phyloP scores from a whole-genome alignment of 2,888 invertebrate species.

The Erynnis tages region DNA sequence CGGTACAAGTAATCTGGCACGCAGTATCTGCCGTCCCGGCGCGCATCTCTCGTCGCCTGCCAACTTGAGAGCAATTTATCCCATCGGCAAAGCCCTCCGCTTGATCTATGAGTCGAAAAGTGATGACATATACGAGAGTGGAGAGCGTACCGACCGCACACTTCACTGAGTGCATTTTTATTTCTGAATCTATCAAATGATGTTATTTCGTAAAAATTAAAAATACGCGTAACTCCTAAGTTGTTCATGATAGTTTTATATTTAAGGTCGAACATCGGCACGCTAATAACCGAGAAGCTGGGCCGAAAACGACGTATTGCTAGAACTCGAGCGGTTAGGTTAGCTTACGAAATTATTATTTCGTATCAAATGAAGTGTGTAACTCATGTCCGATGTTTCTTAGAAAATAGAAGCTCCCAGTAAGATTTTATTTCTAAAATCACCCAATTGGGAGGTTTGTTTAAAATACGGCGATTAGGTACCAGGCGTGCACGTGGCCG shows the following conservation, averaged over 20 bases:
- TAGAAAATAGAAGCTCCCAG: conserved; percentile 48
- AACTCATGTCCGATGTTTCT: conserved; percentile 42
- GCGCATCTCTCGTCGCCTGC: conserved; percentile 57
- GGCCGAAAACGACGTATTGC: conserved; percentile 22
- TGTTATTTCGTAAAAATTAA: conserved; percentile 31
- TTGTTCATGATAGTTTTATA: conserved; percentile 11
- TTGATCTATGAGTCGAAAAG: conserved; percentile 63
- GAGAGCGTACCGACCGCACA: conserved; percentile 25
- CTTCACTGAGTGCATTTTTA: conserved; percentile 35
- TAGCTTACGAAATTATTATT: conserved; percentile 18
- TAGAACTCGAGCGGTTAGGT: no score
- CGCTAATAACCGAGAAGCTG: not conserved
- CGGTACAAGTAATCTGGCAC: conserved; percentile 43
- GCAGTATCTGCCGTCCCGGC: conserved; percentile 45
- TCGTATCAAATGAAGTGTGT: conserved; percentile 30
- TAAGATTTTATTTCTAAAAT: conserved; percentile 64
- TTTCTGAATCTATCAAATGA: conserved; percentile 34
- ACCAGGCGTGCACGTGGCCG: conserved; percentile 60
- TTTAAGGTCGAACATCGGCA: not conserved
- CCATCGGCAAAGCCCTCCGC: conserved; percentile 53
- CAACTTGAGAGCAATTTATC: conserved; percentile 65
- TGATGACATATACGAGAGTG: conserved; percentile 57
- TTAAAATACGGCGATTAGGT: conserved; percentile 66
- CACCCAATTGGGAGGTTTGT: conserved; percentile 65
- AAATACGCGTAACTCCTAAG: conserved; percentile 27